Conservation (phyloP, 1,140 invertebrate species). For the Ectropis grisescens region DNA sequence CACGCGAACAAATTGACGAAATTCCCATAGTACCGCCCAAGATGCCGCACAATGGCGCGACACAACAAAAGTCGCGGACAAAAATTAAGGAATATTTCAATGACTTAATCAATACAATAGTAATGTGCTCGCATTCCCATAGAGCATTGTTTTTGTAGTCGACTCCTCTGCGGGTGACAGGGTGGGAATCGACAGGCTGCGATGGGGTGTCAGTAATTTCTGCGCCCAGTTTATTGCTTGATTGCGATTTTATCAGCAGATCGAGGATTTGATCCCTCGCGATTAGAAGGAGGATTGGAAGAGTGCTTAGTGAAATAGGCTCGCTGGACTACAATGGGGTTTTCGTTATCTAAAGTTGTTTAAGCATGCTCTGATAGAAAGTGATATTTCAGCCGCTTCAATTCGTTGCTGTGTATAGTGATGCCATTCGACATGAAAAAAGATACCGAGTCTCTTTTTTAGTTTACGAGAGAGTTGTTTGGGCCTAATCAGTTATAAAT, state of each 20-base stretch:
- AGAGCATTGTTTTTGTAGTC: conserved; percentile 45
- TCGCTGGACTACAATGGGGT: too few relatives aligned
- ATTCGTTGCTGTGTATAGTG: too few relatives aligned
- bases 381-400: too few relatives aligned
- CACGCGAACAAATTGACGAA: conserved; percentile 59
- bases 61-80: conserved; percentile 27
- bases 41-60: conserved; percentile 31
- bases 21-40: conserved; percentile 56
- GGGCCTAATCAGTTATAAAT: too few relatives aligned
- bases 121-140: conserved; percentile 55
- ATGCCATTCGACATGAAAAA: too few relatives aligned
- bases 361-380: too few relatives aligned
- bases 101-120: conserved; percentile 64
- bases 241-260: conserved; percentile 48
- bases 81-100: conserved; percentile 49
- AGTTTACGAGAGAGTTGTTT: too few relatives aligned
- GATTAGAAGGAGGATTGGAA: conserved; percentile 1
- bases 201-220: conserved; percentile 43
- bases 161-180: conserved; percentile 13
- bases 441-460: too few relatives aligned
- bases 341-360: too few relatives aligned
- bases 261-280: conserved; percentile 44
- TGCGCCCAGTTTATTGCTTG: conserved; percentile 30
- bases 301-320: conserved; percentile 37
- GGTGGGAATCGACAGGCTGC: conserved; percentile 54